These are phyloP conservation scores for Volucella bombylans DNA, from an alignment of 2,888 invertebrate species.

Conservation along the genomic window DNA sequence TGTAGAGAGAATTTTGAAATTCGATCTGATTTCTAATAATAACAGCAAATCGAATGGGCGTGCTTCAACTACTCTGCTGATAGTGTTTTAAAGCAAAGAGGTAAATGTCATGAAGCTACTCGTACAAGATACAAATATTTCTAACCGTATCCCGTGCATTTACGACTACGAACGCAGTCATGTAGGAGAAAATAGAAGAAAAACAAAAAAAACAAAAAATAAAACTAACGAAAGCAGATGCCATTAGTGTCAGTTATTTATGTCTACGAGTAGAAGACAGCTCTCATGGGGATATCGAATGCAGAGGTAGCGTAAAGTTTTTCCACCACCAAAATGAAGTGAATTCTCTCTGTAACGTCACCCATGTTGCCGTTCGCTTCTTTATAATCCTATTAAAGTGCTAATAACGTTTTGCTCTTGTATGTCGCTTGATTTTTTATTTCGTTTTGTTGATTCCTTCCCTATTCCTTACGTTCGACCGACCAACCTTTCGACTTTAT, in stretches of 20 bases:
- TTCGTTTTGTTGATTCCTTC: too few relatives aligned
- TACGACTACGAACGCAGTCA: not conserved
- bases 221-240: conserved; percentile 36
- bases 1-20: conserved; percentile 55
- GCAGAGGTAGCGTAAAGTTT: conserved; percentile 12
- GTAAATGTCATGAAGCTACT: conserved; percentile 35
- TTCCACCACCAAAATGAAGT: conserved; percentile 20
- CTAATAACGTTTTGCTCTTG: conserved; percentile 69
- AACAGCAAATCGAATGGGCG: conserved; percentile 66
- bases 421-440: conserved; percentile 44
- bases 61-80: conserved; percentile 23
- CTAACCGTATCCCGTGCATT: not conserved
- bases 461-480: not conserved
- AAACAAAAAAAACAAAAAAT: not conserved
- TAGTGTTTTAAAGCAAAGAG: conserved; percentile 32
- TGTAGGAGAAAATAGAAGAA: not conserved
- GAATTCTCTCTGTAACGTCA: not conserved
- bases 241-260: conserved; percentile 62
- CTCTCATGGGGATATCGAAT: not conserved
- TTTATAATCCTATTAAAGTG: conserved; percentile 64
- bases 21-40: conserved; percentile 69
- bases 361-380: conserved; percentile 20
- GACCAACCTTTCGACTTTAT: conserved; percentile 26
- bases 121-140: conserved; percentile 49
- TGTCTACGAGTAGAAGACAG: conserved; percentile 57